Evolutionary conservation across 2,888 invertebrate genomes (phyloP), one percentile per base, ranked within the genome.

Genomic region (Athalia cordata): DNA sequence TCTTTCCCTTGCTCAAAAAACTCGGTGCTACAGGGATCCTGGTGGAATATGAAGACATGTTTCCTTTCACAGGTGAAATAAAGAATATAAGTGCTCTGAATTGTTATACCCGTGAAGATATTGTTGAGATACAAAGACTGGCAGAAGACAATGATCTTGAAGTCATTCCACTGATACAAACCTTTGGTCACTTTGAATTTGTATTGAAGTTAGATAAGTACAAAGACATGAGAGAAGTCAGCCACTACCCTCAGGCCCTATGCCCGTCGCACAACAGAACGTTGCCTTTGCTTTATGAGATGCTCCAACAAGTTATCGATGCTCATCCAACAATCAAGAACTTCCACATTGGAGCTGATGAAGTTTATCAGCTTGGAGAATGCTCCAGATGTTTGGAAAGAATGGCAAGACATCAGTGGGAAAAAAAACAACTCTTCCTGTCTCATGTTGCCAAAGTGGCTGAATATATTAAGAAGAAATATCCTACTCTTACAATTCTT

Each of bases 1-100:
- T 97, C 0, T 92, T 96, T 78, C 93, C 93, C 0, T 89, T 93
- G 79, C 86, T 96, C 7, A 92, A 91, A 70, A 90, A 90, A 45
- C 86, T 94, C 61, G 95, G 96, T n/a, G 96, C 94, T 0, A 96
- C 95, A 45, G 96, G 95, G 0, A 86, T 97, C 11, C 90, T 97
- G 4, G 91, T 97, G 55, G 97, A 97, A 87, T 97, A 97, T 87
- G 97, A 97, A 88, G 97, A 97, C 84, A 96, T 95, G 95, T 97
- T 97, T 89, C 96, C 97, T 0, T 97, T 94, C 87, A 89, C 91
- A 52, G 94, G 93, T 0, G 87, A 86, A 6, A 88, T 95, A 6
- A 88, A 88, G 49, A 93, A 93, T 82, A 90, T 95, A 61, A 92
- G 93, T 62, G 93, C 95, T 4, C 89, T 88, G 2, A 94, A 95